Evolutionary conservation across 2,888 invertebrate genomes (phyloP).

Genomic region (Cataglyphis albicans): DNA sequence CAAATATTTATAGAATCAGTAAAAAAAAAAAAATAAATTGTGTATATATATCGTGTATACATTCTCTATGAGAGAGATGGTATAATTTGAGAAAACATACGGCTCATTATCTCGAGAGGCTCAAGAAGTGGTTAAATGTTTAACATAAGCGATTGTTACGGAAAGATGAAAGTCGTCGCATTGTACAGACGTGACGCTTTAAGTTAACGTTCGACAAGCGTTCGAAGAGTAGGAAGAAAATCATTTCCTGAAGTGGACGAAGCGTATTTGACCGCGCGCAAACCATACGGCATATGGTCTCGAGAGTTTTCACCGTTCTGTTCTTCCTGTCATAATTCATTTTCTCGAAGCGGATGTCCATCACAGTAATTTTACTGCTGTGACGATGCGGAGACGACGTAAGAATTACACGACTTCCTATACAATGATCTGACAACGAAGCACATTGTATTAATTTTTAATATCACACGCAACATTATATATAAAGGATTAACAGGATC

Average conservation of each 20-base stretch:
- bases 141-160: constrained; percentile 50
- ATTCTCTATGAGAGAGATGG: not conserved
- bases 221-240: constrained; percentile 68
- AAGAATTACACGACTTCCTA: constrained; percentile 57
- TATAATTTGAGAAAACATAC: constrained; percentile 40
- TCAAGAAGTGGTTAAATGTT: constrained; percentile 34
- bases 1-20: not conserved
- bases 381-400: constrained; percentile 41
- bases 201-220: constrained; percentile 47
- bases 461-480: not conserved
- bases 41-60: not conserved
- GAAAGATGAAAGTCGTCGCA: constrained; percentile 65
- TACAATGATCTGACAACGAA: constrained; percentile 32
- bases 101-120: not conserved
- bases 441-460: constrained; percentile 46
- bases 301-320: constrained; percentile 64
- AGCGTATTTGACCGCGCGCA: constrained; percentile 27
- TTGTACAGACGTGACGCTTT: constrained; percentile 49
- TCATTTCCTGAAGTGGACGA: constrained; percentile 60
- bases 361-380: constrained; percentile 48
- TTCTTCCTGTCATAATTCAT: constrained; percentile 59
- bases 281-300: constrained; percentile 25
- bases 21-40: too few species aligned
- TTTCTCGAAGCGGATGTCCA: constrained; percentile 43
- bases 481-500: constrained; percentile 5